These are phyloP conservation scores for Pelecanoides urinatrix DNA, from an alignment of 2,113 vertebrate genomes.

Conservation along the genomic window DNA sequence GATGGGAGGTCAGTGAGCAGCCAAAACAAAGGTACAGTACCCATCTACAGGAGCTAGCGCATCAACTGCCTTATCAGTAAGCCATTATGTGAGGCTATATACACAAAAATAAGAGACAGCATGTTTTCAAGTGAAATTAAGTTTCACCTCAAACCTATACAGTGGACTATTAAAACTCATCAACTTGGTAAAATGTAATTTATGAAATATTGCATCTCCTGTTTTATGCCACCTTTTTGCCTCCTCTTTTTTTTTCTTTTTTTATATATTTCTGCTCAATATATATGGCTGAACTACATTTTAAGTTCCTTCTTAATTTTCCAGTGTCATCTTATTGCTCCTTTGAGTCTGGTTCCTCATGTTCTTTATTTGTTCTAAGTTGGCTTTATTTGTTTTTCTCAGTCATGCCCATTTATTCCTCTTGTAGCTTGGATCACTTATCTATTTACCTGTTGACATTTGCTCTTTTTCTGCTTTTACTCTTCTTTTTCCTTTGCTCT, in stretches of 20 bases:
- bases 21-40: neutral
- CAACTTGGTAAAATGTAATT: neutral
- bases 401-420: neutral
- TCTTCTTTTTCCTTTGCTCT: neutral
- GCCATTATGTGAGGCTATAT: neutral
- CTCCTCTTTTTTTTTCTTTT: neutral
- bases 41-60: neutral
- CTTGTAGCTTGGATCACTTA: neutral
- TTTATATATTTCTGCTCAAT: neutral
- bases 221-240: neutral
- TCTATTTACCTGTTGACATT: neutral
- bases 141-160: neutral
- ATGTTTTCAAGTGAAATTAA: neutral
- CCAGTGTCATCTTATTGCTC: neutral
- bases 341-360: neutral
- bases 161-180: neutral
- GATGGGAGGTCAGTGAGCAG: neutral
- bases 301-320: neutral
- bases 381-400: neutral
- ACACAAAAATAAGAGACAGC: neutral
- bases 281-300: neutral
- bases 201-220: neutral
- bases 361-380: neutral
- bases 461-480: neutral
- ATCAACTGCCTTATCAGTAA: neutral